These are phyloP conservation scores for Caenorhabditis briggsae DNA, from an alignment of 1,140 invertebrate species.

Conservation along the genomic window DNA sequence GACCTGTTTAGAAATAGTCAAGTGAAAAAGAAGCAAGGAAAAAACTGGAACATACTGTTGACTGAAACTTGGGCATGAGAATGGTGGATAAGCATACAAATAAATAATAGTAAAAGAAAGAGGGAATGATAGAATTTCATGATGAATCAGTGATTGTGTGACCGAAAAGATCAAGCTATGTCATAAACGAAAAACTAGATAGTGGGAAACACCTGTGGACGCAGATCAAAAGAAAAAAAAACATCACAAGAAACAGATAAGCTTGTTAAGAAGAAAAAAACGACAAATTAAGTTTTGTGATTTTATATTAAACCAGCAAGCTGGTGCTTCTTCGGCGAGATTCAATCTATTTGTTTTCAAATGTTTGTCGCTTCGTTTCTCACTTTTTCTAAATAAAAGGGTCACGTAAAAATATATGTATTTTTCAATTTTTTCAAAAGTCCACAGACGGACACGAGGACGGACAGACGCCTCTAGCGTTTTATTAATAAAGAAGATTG, in stretches of 20 bases:
- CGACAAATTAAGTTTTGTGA: background rate
- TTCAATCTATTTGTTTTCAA: too few species aligned
- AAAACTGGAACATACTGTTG: background rate
- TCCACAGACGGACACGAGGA: too few species aligned
- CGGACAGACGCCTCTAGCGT: too few species aligned
- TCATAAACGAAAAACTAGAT: background rate
- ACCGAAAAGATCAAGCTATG: slow-evolving; percentile 13
- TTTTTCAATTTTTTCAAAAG: too few species aligned
- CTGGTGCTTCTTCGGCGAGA: too few species aligned
- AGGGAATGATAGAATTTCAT: background rate
- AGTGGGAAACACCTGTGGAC: background rate
- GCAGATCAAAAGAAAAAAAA: slow-evolving; percentile 53
- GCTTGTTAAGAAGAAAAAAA: slow-evolving; percentile 9
- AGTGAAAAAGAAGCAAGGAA: background rate
- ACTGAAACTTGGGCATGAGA: slow-evolving; percentile 3
- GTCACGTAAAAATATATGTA: too few species aligned
- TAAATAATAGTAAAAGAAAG: background rate
- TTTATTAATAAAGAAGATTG: too few species aligned
- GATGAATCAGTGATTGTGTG: background rate
- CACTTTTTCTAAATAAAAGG: too few species aligned
- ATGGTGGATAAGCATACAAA: background rate
- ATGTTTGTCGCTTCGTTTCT: too few species aligned
- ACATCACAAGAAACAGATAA: background rate
- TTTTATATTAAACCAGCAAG: too few species aligned
- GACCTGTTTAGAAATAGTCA: background rate